Base-by-base conservation (phyloP, 2,888 invertebrate species). In the Agrotis puta region DNA sequence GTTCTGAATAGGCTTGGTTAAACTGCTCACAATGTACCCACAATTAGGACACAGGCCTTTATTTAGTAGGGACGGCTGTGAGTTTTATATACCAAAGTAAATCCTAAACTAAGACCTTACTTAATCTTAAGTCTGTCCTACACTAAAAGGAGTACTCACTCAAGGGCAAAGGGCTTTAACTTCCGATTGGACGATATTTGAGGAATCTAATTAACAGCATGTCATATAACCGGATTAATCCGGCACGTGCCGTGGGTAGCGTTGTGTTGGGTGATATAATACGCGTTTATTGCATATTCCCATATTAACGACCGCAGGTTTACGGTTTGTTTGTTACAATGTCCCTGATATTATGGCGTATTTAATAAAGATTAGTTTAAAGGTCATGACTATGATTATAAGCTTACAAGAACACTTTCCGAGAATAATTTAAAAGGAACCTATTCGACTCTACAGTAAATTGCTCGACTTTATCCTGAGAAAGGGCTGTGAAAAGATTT, bases 151-250 rank as follows among this genome's bases (percentile, higher is more conserved):
- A 73, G 54, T 39, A 45, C 18, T 48, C 33, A 63, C 45, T 24
- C 68, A 68, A 72, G 73, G 77, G 64, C 74, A 57, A 79, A 79
- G 65, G 76, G 83, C 76, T 77, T 70, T 67, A 79, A 83, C 70
- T 82, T 71, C 66, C 79, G 70, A 77, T 75, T 74, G 73, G 71
- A 64, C 74, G 79, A 76, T 77, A 84, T 82, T 79, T 75, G 79
- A 80, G 82, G 82, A 86, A 86, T 87, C 82, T 85, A 87, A 87
- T 87, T 85, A 86, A 84, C 75, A 75, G 66, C 62, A 69, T 64
- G 62, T 73, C 78, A 73, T 81, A 81, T 83, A 85, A 77, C 69
- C 64, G 76, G 85, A 83, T 87, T 86, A 87, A 66, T 57, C 57
- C 67, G 75, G 74, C 64, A 74, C 70, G 71, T 79, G 69, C 66